phyloP scores from a whole-genome alignment of 2,797 vertebrate genomes.

The Cottoperca gobio region DNA sequence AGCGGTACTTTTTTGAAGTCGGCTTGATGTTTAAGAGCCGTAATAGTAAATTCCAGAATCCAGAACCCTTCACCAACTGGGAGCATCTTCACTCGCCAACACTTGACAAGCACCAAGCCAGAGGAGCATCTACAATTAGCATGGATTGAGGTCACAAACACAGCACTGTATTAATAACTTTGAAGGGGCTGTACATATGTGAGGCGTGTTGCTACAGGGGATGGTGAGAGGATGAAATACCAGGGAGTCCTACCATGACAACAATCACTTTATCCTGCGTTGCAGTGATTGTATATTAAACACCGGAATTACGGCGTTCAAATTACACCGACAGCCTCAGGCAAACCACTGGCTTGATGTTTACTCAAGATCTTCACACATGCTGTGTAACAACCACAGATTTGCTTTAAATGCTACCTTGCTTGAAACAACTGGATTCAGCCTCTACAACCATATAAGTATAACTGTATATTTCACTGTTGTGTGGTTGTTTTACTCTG shows the following conservation, averaged over 20 bases:
- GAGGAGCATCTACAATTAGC: not conserved
- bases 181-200: not conserved
- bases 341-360: not conserved
- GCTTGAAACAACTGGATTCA: conserved; percentile 21
- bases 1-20: not conserved
- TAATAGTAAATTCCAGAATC: not conserved
- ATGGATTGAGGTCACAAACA: not conserved
- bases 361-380: not conserved
- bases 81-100: not conserved
- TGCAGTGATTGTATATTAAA: not conserved
- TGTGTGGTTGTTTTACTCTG: conserved; percentile 31
- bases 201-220: not conserved
- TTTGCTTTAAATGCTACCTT: not conserved
- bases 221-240: not conserved
- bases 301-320: not conserved
- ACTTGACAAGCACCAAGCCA: not conserved
- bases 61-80: not conserved
- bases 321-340: not conserved
- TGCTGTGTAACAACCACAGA: not conserved
- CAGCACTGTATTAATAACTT: not conserved
- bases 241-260: not conserved
- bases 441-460: conserved; percentile 7
- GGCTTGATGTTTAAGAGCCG: not conserved
- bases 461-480: conserved; percentile 45
- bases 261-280: not conserved